Conservation (phyloP, 2,113 vertebrate species). For the Pangasianodon gigas region DNA sequence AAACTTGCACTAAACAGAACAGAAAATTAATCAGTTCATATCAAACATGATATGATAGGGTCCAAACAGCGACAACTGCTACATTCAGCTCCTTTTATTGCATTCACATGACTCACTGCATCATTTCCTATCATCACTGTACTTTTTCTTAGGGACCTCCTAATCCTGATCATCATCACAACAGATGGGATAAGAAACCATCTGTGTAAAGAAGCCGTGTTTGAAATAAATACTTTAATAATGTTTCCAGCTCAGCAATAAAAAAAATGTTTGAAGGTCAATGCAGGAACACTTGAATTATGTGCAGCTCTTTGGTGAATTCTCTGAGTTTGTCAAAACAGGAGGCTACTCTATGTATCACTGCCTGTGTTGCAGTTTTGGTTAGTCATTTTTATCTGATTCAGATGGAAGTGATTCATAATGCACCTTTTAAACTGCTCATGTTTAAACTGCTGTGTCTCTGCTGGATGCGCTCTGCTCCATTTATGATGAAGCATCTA, state of each 20-base stretch:
- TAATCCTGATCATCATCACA: background rate
- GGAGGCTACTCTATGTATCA: slow-evolving; percentile 12
- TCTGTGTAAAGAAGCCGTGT: background rate
- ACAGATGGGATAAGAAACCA: background rate
- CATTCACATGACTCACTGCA: background rate
- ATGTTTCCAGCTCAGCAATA: background rate
- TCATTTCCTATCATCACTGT: background rate
- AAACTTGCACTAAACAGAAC: background rate
- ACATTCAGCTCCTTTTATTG: background rate
- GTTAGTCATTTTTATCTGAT: slow-evolving; percentile 2
- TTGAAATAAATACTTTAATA: background rate
- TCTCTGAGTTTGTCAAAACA: background rate
- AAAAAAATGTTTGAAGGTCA: background rate
- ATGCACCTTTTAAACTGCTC: slow-evolving; percentile 21
- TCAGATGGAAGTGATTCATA: slow-evolving; percentile 50
- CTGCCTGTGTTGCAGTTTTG: slow-evolving; percentile 22
- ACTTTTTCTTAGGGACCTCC: background rate
- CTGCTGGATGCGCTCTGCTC: slow-evolving; percentile 30
- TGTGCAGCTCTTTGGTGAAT: background rate
- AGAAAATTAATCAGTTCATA: background rate
- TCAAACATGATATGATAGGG: background rate
- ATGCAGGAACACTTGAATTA: background rate
- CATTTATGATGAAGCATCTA: slow-evolving; percentile 50
- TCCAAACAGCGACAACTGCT: background rate
- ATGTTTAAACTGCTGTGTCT: slow-evolving; percentile 44